These are phyloP conservation scores for Pipa parva DNA, from an alignment of 2,113 vertebrate species.

Conservation along the genomic window DNA sequence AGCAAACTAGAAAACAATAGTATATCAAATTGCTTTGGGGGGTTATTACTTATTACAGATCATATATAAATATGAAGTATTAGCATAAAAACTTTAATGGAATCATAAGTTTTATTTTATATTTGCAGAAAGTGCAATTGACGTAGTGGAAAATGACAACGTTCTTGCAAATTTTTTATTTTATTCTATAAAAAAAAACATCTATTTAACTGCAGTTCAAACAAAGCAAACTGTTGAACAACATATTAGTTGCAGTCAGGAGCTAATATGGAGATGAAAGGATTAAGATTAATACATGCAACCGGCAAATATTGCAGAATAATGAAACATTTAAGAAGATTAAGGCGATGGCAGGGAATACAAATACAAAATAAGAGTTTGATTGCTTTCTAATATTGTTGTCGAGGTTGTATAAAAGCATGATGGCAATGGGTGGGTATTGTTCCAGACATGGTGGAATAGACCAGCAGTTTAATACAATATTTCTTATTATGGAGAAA, in stretches of 20 bases:
- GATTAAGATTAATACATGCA: slow-evolving; percentile 74
- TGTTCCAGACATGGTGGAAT: too few relatives aligned
- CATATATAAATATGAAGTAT: too few relatives aligned
- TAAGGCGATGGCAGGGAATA: slow-evolving; percentile 59
- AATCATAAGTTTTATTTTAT: neutral
- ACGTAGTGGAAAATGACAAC: slow-evolving; percentile 45
- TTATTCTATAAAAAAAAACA: too few relatives aligned
- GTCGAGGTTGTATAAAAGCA: slow-evolving; percentile 55
- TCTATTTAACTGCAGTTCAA: slow-evolving; percentile 56
- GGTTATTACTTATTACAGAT: too few relatives aligned
- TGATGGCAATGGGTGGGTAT: slow-evolving; percentile 28
- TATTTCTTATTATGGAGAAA: too few relatives aligned
- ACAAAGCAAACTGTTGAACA: slow-evolving; percentile 69
- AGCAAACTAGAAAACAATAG: too few relatives aligned
- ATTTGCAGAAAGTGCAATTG: neutral
- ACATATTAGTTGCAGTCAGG: slow-evolving; percentile 76
- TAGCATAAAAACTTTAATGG: too few relatives aligned
- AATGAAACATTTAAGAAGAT: slow-evolving; percentile 68
- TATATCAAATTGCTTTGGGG: too few relatives aligned
- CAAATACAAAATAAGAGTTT: slow-evolving; percentile 58
- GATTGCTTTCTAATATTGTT: slow-evolving; percentile 57
- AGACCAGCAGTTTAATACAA: too few relatives aligned
- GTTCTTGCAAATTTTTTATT: too few relatives aligned
- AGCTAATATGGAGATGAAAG: slow-evolving; percentile 67
- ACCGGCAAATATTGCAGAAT: slow-evolving; percentile 65